Evolutionary conservation across 2,888 invertebrate genomes (phyloP).

Genomic region (Alloscopus bannaensis): DNA sequence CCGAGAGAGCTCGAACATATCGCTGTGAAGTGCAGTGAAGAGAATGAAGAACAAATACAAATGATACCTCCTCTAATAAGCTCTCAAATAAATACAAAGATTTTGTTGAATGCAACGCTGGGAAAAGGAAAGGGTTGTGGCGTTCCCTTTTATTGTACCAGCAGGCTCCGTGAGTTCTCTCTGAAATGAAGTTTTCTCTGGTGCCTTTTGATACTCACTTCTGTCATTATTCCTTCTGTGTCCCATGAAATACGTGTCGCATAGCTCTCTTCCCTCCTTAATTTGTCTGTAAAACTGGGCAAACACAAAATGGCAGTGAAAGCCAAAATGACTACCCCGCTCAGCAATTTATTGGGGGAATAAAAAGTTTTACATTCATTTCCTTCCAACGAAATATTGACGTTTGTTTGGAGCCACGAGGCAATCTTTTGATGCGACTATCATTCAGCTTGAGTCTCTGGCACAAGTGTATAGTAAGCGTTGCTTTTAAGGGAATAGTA

Average conservation of each 20-base stretch:
- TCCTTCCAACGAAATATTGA: constrained; percentile 28
- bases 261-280: not conserved
- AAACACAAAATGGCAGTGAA: constrained; percentile 41
- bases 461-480: too few relatives aligned
- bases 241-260: constrained; percentile 39
- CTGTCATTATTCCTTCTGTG: constrained; percentile 2
- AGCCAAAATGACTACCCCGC: constrained; percentile 33
- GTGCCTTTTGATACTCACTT: constrained; percentile 33
- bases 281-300: constrained; percentile 34
- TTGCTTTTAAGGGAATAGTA: too few relatives aligned
- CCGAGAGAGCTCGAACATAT: too few relatives aligned
- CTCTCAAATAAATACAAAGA: constrained; percentile 49
- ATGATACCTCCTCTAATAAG: constrained; percentile 32
- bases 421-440: too few relatives aligned
- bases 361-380: constrained; percentile 48
- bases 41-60: constrained; percentile 10
- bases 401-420: constrained; percentile 41
- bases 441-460: too few relatives aligned
- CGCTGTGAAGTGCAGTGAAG: not conserved
- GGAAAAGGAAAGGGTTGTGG: too few relatives aligned
- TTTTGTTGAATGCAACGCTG: constrained; percentile 40
- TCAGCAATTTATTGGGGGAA: constrained; percentile 40
- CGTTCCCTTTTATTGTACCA: too few relatives aligned
- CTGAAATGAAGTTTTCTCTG: too few relatives aligned
- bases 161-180: too few relatives aligned